A percentile compares a stretch with the other conserved stretches of the same genome.
Evolutionary conservation across 2,888 invertebrate species (phyloP).

Genomic region (Drosophila neutralis): DNA sequence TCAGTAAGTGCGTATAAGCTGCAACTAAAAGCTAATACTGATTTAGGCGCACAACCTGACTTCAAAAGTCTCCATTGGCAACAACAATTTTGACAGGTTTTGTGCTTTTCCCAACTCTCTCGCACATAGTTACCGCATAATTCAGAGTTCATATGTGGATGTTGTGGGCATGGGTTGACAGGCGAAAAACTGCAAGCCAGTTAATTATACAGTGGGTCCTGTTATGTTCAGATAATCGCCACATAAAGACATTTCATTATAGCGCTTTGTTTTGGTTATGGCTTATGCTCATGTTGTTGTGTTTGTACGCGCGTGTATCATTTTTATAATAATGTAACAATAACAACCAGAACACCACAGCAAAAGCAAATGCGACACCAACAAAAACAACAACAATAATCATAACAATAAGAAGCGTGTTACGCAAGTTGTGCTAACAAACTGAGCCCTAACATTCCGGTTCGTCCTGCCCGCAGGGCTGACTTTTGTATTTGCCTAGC

Average conservation of each 20-base stretch:
- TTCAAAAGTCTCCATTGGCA: conserved; percentile 16
- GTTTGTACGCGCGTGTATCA: conserved; percentile 29
- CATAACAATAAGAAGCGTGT: conserved; percentile 45
- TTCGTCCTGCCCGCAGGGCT: conserved; percentile 35
- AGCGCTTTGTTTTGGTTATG: conserved; percentile 54
- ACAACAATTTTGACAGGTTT: not conserved
- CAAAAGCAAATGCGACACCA: conserved; percentile 22
- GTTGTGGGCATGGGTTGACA: not conserved
- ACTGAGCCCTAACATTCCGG: conserved; percentile 33
- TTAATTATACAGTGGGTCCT: conserved; percentile 70
- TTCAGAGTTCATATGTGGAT: conserved; percentile 3
- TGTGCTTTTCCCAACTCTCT: not conserved
- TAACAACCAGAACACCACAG: conserved; percentile 33
- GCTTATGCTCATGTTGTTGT: conserved; percentile 27
- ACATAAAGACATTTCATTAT: conserved; percentile 77
- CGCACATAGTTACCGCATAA: conserved; percentile 8
- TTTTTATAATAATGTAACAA: conserved; percentile 55
- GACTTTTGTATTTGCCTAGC: conserved; percentile 69
- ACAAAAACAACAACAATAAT: conserved; percentile 27
- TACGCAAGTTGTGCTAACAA: conserved; percentile 44
- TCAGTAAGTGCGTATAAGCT: not conserved
- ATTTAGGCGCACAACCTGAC: not conserved
- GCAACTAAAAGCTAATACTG: conserved; percentile 11
- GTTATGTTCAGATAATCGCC: conserved; percentile 73
- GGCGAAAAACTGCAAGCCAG: conserved; percentile 41